Base-by-base conservation (phyloP, 1,140 invertebrate genomes). In the Ctenoplectra terminalis region DNA sequence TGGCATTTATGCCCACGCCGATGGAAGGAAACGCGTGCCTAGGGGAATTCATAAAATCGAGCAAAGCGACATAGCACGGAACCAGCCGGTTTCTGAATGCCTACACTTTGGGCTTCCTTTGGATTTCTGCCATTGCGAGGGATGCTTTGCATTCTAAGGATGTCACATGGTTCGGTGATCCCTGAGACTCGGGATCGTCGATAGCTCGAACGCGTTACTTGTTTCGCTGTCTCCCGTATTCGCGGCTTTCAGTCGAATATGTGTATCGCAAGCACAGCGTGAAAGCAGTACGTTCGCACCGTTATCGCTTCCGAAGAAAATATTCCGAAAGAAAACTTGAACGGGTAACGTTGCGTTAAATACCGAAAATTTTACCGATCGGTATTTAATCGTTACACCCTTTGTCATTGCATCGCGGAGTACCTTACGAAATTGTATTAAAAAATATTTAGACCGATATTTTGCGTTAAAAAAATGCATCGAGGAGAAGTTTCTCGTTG, bases 31-130 rank as follows among this genome's bases (percentile, higher is more conserved):
- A 56, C 46, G 37, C 61, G 50, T n/a, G 69, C 56, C 60, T 54
- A 64, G 56, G 60, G 78, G 70, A 74, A 70, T 70, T 84, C 48
- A 70, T 77, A 82, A 85, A 85, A 77, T 48, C 52, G n/a, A 77
- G 74, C 31, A 61, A 54, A 26, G 54, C 58, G 52, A 26, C 64
- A 73, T 0, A 60, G 20, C 58, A 50, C 58, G 81, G 50, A 64
- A 48, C 54, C 54, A 56, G 40, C 26, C 70, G 7, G 15, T 52
- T 15, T 26, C 2, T 17, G 34, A 31, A 40, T 76, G 63, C 17
- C 23, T 56, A n/a, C 50, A 46, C 54, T 48, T 72, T 34, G 29
- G 34, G 72, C n/a, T 46, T 37, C 64, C 70, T 84, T 84, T 81
- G 69, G 64, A 81, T 76, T 50, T 61, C 66, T 76, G 60, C 77